These are phyloP conservation scores for Charanyca ferruginea DNA, from an alignment of 2,888 invertebrate genomes.

Conservation along the genomic window DNA sequence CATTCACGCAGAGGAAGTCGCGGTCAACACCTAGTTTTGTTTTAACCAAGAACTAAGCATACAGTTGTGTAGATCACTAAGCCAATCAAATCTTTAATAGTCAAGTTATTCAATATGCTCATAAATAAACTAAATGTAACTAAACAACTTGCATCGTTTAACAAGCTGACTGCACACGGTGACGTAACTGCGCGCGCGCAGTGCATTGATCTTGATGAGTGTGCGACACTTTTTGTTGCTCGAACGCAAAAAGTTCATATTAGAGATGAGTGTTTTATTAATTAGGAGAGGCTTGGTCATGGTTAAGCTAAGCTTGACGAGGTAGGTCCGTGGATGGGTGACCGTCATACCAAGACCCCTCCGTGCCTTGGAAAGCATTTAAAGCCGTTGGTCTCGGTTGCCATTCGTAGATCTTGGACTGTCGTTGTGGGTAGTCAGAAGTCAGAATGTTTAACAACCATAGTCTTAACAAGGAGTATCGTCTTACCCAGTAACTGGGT, in stretches of 20 bases:
- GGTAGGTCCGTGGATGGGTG: too few relatives aligned
- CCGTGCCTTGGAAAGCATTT: too few relatives aligned
- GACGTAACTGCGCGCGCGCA: conserved; percentile 53
- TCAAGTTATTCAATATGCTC: conserved; percentile 32
- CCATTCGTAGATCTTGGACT: too few relatives aligned
- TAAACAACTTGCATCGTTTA: conserved; percentile 52
- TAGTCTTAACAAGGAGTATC: too few relatives aligned
- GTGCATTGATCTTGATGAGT: conserved; percentile 62
- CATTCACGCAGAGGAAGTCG: too few relatives aligned
- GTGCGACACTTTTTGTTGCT: conserved; percentile 49
- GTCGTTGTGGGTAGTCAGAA: too few relatives aligned
- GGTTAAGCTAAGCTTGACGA: too few relatives aligned
- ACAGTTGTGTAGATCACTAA: not conserved
- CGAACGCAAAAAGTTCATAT: conserved; percentile 34
- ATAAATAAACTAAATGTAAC: conserved; percentile 37
- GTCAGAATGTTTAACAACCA: too few relatives aligned
- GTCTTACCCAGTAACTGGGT: too few relatives aligned
- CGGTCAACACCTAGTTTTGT: too few relatives aligned
- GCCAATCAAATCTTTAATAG: conserved; percentile 42
- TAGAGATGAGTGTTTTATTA: conserved; percentile 9
- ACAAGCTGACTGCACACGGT: conserved; percentile 48
- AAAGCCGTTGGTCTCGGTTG: too few relatives aligned
- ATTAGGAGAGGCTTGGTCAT: not conserved
- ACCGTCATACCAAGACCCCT: too few relatives aligned
- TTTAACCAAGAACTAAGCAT: conserved; percentile 2